Conservation (phyloP, 2,797 vertebrate genomes). For the Neostethus bicornis region DNA sequence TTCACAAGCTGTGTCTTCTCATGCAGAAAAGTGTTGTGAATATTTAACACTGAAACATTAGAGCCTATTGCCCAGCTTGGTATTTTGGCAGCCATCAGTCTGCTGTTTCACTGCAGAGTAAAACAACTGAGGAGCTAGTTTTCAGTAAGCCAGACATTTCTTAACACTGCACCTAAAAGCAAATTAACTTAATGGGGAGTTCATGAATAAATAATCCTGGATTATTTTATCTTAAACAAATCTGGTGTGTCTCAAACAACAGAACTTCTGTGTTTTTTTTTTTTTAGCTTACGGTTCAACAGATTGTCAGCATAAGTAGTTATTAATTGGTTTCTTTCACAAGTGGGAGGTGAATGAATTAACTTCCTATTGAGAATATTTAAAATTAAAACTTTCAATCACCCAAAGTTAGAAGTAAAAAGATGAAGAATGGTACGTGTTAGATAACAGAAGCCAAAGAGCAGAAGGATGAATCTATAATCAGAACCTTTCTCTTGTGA, state of each 20-base stretch:
- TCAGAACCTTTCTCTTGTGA: constrained; percentile 83
- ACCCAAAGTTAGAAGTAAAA: neutral
- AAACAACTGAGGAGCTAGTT: neutral
- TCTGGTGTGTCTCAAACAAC: neutral
- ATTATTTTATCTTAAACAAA: neutral
- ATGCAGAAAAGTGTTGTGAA: constrained; percentile 51
- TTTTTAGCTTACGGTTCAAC: neutral
- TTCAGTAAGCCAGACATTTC: neutral
- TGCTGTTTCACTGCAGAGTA: constrained; percentile 22
- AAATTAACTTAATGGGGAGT: neutral
- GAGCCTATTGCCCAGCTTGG: constrained; percentile 21
- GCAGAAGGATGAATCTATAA: neutral
- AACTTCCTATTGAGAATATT: neutral
- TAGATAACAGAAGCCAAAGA: neutral
- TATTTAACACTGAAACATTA: constrained; percentile 57
- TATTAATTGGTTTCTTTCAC: neutral
- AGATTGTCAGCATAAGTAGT: neutral
- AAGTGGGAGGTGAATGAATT: neutral
- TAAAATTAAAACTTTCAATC: neutral
- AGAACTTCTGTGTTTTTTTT: neutral
- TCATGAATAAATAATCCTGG: neutral
- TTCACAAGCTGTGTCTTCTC: constrained; percentile 36
- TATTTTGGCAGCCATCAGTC: constrained; percentile 8
- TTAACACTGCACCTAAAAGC: neutral
- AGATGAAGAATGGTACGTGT: neutral